Conservation (phyloP, 2,113 vertebrate genomes). For the Ondatra zibethicus region DNA sequence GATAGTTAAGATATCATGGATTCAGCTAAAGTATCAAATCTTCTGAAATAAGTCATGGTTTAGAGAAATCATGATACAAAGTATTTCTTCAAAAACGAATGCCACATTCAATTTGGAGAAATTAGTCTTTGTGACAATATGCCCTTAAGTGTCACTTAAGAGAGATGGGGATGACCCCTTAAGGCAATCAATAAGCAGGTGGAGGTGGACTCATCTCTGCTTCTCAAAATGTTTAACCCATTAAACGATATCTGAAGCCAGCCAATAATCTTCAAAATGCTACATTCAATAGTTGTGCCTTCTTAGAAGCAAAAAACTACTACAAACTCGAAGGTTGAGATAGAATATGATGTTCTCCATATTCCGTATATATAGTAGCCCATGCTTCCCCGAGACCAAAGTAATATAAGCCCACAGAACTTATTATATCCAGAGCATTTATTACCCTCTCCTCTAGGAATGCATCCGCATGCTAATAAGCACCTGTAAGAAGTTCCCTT, state of each 20-base stretch:
- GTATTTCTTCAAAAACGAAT: background rate
- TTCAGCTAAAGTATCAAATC: background rate
- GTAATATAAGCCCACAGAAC: background rate
- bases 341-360: background rate
- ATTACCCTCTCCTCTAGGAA: background rate
- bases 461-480: background rate
- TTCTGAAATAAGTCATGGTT: background rate
- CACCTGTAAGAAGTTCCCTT: background rate
- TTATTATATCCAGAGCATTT: background rate
- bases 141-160: background rate
- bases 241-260: background rate
- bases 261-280: background rate
- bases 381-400: background rate
- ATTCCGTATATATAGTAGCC: background rate
- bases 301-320: background rate
- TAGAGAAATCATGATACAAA: background rate
- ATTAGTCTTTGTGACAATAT: background rate
- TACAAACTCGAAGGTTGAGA: background rate
- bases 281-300: background rate
- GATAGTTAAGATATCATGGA: background rate
- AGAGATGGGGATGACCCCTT: background rate
- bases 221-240: background rate
- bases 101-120: background rate
- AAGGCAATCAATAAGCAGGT: background rate
- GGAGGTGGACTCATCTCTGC: background rate